These are phyloP conservation scores for Selene dorsalis DNA, from an alignment of 2,797 vertebrate genomes.

Conservation along the genomic window DNA sequence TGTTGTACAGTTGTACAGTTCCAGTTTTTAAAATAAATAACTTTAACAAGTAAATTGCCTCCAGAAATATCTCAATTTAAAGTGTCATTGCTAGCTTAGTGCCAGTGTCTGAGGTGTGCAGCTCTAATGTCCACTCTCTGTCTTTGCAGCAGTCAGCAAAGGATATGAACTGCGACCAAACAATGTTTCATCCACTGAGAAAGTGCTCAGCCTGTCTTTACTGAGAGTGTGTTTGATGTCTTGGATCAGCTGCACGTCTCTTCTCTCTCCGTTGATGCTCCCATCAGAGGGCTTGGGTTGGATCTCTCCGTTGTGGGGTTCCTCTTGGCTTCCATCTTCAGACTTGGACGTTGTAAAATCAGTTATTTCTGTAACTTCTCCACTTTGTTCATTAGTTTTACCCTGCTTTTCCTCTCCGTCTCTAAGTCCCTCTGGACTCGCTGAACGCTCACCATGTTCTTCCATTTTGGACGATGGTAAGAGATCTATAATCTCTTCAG, in stretches of 20 bases:
- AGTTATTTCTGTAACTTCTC: conserved; percentile 64
- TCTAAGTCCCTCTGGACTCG: conserved; percentile 3
- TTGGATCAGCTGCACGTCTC: conserved; percentile 49
- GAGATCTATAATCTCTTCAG: conserved; percentile 28
- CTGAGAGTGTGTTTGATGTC: conserved; percentile 68
- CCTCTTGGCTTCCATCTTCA: conserved; percentile 63
- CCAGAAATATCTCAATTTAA: background rate
- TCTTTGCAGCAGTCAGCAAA: conserved; percentile 62
- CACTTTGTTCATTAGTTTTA: conserved; percentile 27
- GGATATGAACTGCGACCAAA: conserved; percentile 73
- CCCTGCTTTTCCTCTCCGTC: background rate
- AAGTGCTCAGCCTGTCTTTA: conserved; percentile 69
- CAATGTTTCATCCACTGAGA: conserved; percentile 72
- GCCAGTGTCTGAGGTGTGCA: background rate
- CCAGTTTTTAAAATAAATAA: background rate
- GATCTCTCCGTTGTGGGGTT: conserved; percentile 12
- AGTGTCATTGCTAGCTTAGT: background rate
- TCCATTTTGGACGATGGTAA: conserved; percentile 20
- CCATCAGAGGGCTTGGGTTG: conserved; percentile 33
- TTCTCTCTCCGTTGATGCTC: conserved; percentile 28
- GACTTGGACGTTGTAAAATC: conserved; percentile 57
- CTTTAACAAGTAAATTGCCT: background rate
- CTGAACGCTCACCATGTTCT: background rate
- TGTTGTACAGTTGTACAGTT: no score
- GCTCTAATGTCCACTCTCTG: conserved; percentile 74